Evolutionary conservation across 1,140 invertebrate species (phyloP).

Genomic region (Archegozetes longisetosus): DNA sequence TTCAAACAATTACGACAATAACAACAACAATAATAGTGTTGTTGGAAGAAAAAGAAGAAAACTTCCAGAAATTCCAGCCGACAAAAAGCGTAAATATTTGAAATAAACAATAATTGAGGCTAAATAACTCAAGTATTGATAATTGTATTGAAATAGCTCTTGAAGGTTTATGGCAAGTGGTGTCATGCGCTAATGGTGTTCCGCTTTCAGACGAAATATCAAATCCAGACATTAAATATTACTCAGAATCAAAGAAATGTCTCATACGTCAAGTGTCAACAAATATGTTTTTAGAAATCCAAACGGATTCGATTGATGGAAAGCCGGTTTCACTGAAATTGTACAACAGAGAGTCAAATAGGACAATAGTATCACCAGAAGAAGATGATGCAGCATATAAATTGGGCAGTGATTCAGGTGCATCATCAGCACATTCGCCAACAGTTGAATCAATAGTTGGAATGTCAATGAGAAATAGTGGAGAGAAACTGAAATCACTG

Average conservation of each 20-base stretch:
- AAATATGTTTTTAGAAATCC: conserved; percentile 6
- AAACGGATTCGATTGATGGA: not conserved
- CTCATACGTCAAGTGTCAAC: not conserved
- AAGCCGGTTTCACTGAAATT: not conserved
- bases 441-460: not conserved
- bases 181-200: not conserved
- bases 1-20: not conserved
- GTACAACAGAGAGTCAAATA: not conserved
- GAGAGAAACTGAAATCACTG: conserved; percentile 26
- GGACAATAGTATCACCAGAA: not conserved
- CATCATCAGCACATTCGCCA: not conserved
- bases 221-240: not conserved
- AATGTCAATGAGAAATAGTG: not conserved
- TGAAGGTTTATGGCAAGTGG: conserved; percentile 2
- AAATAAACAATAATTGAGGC: not conserved
- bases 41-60: not conserved
- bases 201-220: not conserved
- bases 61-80: not conserved
- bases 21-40: not conserved
- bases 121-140: not conserved
- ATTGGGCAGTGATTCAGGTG: conserved; percentile 1
- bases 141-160: conserved; percentile 1
- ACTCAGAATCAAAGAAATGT: not conserved
- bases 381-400: not conserved
- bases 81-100: not conserved